Base-by-base conservation (phyloP, 2,113 vertebrate genomes). In the Shinisaurus crocodilurus region DNA sequence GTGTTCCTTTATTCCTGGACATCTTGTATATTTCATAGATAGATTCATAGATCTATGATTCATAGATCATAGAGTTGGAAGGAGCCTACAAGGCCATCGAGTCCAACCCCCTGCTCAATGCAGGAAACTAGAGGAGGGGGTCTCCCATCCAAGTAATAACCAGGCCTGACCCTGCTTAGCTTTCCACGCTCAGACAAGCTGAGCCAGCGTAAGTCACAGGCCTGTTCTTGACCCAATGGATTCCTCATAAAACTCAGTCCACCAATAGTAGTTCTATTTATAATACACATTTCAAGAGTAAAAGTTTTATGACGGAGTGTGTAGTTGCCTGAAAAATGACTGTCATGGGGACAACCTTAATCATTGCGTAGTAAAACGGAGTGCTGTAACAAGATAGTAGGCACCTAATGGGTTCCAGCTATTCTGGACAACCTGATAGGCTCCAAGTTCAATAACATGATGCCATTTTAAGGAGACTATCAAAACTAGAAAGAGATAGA, bases 401-500 rank as follows among this genome's bases (percentile, higher is more conserved):
- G 43, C 18, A 16, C 25, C 86, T 18, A 0, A 80, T 34, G 57
- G 74, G 60, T 57, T 65, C 20, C 80, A 75, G 70, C n/a, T 75
- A 2, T 10, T 67, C 63, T 86, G 69, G 70, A 63, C 85, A 76
- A 3, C 88, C 37, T 0, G 0, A 1, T 0, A 45, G 72, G 32
- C n/a, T 80, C 57, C 65, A 70, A 40, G 48, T 65, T 88, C 20
- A n/a, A 83, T 82, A 65, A 48, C 12, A 32, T 70, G 18, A 57
- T 76, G 60, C 13, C 54, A 76, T 85, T 77, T 84, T 76, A 84
- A 45, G 7, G 32, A 60, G 34, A 9, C 40, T 65, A 37, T 57
- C 27, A 74, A 65, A 84, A 43, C 7, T 6, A 79, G n/a, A 89
- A 91, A 93, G 89, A 89, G 89, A 85, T 79, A 92, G 76, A 57